phyloP scores from a whole-genome alignment of 2,888 invertebrate species.

The Chromoteleia sp. region DNA sequence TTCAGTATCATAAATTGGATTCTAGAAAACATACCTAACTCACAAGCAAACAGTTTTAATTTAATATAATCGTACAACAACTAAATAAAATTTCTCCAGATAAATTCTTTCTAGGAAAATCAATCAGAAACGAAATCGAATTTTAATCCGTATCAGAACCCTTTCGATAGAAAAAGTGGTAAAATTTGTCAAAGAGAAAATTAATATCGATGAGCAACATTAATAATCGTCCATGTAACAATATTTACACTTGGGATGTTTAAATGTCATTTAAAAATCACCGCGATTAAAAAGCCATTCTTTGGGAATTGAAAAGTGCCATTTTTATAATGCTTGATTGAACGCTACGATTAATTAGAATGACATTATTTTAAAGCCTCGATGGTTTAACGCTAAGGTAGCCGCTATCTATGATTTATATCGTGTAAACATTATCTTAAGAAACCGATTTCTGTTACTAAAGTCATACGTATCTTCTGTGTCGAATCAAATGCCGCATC shows the following conservation, averaged over 20 bases:
- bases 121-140: too few relatives aligned
- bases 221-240: background rate
- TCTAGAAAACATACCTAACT: too few relatives aligned
- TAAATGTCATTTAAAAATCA: conserved; percentile 6
- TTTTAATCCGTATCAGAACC: too few relatives aligned
- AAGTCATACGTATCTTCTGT: conserved; percentile 74
- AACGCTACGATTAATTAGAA: conserved; percentile 50
- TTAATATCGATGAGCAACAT: background rate
- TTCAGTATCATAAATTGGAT: too few relatives aligned
- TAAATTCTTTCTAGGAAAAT: too few relatives aligned
- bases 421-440: conserved; percentile 55
- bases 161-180: too few relatives aligned
- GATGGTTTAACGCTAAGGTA: conserved; percentile 8
- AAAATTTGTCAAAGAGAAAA: background rate
- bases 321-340: conserved; percentile 34
- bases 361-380: conserved; percentile 43
- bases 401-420: conserved; percentile 41
- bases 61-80: too few relatives aligned
- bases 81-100: too few relatives aligned
- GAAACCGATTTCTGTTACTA: conserved; percentile 70
- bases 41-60: too few relatives aligned
- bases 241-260: conserved; percentile 5
- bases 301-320: conserved; percentile 22
- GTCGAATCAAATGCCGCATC: conserved; percentile 76
- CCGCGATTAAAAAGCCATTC: conserved; percentile 21